Base-by-base conservation (phyloP, 2,113 vertebrate species). In the Caranx melampygus region DNA sequence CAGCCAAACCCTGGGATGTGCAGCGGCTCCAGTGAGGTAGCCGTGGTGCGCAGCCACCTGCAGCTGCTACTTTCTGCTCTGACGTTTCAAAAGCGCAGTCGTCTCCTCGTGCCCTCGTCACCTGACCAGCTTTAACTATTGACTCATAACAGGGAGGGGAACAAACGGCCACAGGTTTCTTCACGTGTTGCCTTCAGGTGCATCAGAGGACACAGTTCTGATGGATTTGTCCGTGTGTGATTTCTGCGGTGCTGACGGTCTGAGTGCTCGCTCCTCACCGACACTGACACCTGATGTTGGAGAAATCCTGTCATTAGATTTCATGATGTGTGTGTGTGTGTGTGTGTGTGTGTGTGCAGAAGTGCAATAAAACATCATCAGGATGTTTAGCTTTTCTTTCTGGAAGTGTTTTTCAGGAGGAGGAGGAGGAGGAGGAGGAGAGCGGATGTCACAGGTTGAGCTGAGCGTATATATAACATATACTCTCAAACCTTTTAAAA, bases 71-170 rank as follows among this genome's bases (percentile, higher is more conserved):
- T n/a, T n/a, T n/a, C 54, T 33, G 18, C 74, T 72, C 45, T 69
- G 51, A 40, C 66, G 59, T 71, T 77, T 86, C 69, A 52, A 82
- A 89, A 68, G 61, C 21, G 5, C 34, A 45, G 45, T 21, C 51
- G 61, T 81, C 83, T 79, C 60, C 68, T 34, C 47, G 3, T n/a
- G 44, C 6, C 61, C 54, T 59, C 65, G 68, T 67, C 57, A n/a
- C 54, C 40, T 64, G 13, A 10, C 65, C 34, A 72, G 20, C 70
- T 75, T 84, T 65, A 81, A 79, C 84, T 70, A 86, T 78, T 80
- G 66, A 88, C 65, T 62, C 26, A 13, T 42, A 54, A 9, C 63
- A 68, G 26, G 26, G 26, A 26, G 26, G 26, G 26, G 26, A 26
- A 26, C 26, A 26, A 26, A 26, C 26, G 26, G 26, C 1, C 26